Base-by-base conservation (phyloP, 2,113 vertebrate species). In the Clupea harengus region DNA sequence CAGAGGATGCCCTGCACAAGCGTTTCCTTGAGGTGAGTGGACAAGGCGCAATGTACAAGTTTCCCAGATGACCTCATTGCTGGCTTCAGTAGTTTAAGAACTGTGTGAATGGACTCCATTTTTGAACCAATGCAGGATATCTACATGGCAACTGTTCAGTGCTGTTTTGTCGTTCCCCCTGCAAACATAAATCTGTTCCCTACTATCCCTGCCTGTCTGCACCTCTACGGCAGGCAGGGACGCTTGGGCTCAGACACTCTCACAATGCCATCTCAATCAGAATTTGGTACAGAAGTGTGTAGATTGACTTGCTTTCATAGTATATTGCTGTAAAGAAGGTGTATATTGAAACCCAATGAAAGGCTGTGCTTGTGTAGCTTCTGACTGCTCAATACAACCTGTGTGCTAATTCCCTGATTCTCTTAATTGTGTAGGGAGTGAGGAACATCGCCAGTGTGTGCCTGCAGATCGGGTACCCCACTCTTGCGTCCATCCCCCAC, bases 391-490 rank as follows among this genome's bases (percentile, higher is more conserved):
- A 2, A 15, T 2, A 32, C 39, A 75, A 13, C 10, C 64, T 39
- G 45, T 32, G 18, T 47, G 0, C 18, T 50, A 82, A 25, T 22
- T 45, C 15, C 28, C 13, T 11, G 17, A 6, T n/a, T 10, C 5
- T 82, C 81, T 4, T 57, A 5, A 17, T 28, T 32, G 0, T 50
- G 13, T 87, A 99, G 98, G 98, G 98, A 83, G 98, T 99, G 85
- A 97, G 98, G 75, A 99, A 99, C 0, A 96, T 99, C 13, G 98
- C 98, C 87, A 99, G 98, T 0, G 95, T 99, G 20, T 99, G 97
- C 83, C 95, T 99, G 93, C 96, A 99, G 84, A 99, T 99, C 2
- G 98, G 97, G n/a, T 99, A 99, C 91, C 98, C 98, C 0, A 99
- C 98, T 81, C 93, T 99, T 0, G 98, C 98, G 0, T 99, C 98